Conservation (phyloP, 1,140 invertebrate species). For the Atta colombica region DNA sequence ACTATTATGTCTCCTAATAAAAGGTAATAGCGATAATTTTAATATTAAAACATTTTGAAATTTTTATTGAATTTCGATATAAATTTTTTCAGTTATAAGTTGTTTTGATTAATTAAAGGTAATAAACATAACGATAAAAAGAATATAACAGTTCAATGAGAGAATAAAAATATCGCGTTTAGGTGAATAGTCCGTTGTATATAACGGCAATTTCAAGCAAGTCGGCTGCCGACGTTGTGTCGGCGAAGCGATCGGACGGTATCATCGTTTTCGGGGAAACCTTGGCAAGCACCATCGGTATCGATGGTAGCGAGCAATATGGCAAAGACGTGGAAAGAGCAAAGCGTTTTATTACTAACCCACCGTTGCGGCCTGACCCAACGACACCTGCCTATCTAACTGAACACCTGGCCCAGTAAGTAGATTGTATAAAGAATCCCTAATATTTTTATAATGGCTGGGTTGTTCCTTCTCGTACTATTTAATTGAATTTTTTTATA, state of each 20-base stretch:
- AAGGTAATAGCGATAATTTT: neutral
- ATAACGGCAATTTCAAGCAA: constrained; percentile 92
- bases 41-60: neutral
- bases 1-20: too few relatives aligned
- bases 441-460: neutral
- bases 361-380: constrained; percentile 93
- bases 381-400: constrained; percentile 94
- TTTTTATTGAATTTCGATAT: neutral
- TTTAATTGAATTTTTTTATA: neutral
- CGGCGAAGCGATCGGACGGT: constrained; percentile 86
- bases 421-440: constrained; percentile 73
- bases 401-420: constrained; percentile 95
- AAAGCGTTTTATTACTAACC: constrained; percentile 89
- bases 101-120: neutral
- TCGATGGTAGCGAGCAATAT: constrained; percentile 88
- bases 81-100: constrained; percentile 14
- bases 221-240: constrained; percentile 89
- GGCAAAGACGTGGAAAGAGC: constrained; percentile 83
- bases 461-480: neutral
- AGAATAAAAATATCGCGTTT: constrained; percentile 76
- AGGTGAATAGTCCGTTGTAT: constrained; percentile 92
- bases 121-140: neutral
- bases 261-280: constrained; percentile 92
- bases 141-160: constrained; percentile 26
- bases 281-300: constrained; percentile 91